A percentile compares a stretch with the other conserved stretches of the same genome.
phyloP scores from a whole-genome alignment of 1,140 invertebrate species.

The Meteorus sp. region DNA sequence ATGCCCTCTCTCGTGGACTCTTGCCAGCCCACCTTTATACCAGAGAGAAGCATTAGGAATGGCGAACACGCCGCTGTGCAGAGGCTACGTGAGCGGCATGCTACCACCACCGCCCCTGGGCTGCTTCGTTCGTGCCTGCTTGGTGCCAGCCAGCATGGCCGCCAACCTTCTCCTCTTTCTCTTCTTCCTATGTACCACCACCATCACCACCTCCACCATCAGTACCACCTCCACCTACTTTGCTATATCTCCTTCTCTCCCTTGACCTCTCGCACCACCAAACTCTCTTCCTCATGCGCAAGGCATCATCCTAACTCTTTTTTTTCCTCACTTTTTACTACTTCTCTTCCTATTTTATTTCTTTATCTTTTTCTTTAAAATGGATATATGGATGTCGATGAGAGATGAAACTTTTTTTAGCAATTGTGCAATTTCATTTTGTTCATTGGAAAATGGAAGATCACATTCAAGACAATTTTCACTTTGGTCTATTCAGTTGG shows the following conservation, averaged over 20 bases:
- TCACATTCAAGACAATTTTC: too few species aligned
- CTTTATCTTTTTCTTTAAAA: too few species aligned
- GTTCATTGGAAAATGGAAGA: too few species aligned
- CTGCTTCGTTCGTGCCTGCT: slow-evolving; percentile 43
- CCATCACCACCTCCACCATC: slow-evolving; percentile 22
- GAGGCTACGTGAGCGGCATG: slow-evolving; percentile 67
- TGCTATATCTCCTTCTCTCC: not conserved
- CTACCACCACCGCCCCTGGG: slow-evolving; percentile 51
- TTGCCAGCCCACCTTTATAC: slow-evolving; percentile 24
- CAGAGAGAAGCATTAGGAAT: slow-evolving; percentile 62
- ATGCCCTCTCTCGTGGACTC: slow-evolving; percentile 15
- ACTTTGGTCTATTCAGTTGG: too few species aligned
- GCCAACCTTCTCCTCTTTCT: slow-evolving; percentile 48
- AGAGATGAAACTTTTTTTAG: too few species aligned
- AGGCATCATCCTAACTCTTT: not conserved
- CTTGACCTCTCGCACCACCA: not conserved
- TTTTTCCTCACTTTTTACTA: not conserved
- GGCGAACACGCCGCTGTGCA: slow-evolving; percentile 66
- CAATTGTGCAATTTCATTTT: too few species aligned
- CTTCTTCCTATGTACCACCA: slow-evolving; percentile 52
- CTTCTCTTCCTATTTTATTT: too few species aligned
- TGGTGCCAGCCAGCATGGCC: slow-evolving; percentile 55
- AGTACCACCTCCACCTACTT: not conserved
- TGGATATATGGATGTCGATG: too few species aligned
- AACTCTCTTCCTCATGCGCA: not conserved